These are phyloP conservation scores for Paguma larvata DNA, from an alignment of 2,797 vertebrate species.

Conservation along the genomic window DNA sequence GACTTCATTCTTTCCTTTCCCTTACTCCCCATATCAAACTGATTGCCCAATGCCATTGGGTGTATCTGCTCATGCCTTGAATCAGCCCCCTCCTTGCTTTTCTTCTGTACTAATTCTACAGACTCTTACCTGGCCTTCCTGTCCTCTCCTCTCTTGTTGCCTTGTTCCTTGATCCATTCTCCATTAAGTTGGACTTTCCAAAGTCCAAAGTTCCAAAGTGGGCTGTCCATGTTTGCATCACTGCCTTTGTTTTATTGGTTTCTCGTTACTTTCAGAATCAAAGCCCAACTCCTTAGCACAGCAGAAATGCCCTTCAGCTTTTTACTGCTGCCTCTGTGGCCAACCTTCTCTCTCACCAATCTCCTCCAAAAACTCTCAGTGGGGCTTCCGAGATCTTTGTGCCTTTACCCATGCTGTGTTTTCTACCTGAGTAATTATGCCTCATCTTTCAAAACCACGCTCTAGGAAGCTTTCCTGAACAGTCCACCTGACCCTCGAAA, in stretches of 20 bases:
- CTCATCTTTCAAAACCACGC: background rate
- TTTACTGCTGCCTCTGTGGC: background rate
- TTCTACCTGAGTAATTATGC: background rate
- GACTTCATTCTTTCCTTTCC: background rate
- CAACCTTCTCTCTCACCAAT: background rate
- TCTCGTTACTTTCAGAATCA: background rate
- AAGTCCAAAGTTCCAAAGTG: background rate
- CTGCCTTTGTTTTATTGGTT: background rate
- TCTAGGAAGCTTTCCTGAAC: background rate
- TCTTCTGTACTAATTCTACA: background rate
- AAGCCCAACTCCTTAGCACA: background rate
- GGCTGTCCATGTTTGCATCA: background rate
- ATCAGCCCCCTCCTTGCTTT: background rate
- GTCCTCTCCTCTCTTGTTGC: background rate
- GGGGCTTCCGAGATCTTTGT: background rate
- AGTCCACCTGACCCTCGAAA: background rate
- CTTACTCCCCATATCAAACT: background rate
- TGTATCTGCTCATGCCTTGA: background rate
- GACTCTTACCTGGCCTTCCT: background rate
- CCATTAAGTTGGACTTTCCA: background rate
- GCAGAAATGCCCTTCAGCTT: background rate
- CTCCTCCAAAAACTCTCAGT: background rate
- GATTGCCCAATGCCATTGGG: background rate
- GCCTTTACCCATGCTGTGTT: background rate
- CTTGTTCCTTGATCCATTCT: background rate